phyloP scores from a whole-genome alignment of 1,140 invertebrate genomes.

The Araneus ventricosus region DNA sequence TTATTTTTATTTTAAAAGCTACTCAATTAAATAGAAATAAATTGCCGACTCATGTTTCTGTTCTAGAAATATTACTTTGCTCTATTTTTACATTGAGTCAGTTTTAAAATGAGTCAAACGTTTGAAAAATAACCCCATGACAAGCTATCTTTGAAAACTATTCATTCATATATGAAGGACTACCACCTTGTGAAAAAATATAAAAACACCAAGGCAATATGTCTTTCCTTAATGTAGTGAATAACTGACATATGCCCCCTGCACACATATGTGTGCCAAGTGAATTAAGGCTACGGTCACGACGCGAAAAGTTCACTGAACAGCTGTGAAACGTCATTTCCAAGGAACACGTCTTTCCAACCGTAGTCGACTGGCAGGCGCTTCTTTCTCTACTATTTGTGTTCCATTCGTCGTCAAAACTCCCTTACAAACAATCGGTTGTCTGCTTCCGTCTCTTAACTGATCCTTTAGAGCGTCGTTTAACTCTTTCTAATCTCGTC shows the following conservation, averaged over 20 bases:
- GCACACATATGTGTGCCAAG: neutral
- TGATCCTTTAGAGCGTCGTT: neutral
- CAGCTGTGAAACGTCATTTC: neutral
- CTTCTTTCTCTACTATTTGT: neutral
- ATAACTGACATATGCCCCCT: neutral
- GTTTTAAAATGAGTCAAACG: neutral
- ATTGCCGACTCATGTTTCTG: neutral
- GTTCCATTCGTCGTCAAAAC: conserved; percentile 6
- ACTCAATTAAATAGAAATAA: neutral
- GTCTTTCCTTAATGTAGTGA: neutral
- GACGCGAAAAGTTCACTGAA: conserved; percentile 17
- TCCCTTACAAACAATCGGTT: neutral
- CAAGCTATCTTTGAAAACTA: neutral
- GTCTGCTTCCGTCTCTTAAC: conserved; percentile 2
- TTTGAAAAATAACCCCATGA: neutral
- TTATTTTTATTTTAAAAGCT: neutral
- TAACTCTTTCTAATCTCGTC: conserved; percentile 45
- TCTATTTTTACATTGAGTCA: neutral
- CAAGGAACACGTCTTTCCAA: neutral
- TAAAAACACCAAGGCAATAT: neutral
- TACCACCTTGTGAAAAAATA: neutral
- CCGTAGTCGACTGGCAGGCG: neutral
- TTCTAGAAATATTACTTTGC: neutral
- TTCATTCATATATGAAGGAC: neutral
- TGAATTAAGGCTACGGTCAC: conserved; percentile 34